Conservation (phyloP, 30 jellyfish, hydroid and myxozoan genomes). For the Chironex yamaguchii region DNA sequence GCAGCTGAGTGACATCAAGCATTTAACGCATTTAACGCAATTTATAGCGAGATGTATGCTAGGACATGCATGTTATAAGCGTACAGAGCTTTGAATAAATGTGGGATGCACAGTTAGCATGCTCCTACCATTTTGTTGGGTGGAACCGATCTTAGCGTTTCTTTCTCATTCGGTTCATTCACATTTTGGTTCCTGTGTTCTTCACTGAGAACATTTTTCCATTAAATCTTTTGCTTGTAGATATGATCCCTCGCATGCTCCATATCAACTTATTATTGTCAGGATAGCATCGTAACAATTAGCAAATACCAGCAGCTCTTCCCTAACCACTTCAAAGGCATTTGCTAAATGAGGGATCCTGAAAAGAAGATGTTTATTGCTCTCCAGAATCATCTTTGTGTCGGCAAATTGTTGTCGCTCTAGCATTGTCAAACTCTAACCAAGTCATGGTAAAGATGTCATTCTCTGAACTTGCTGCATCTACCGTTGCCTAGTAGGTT, state of each 20-base stretch:
- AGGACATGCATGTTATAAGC: background rate
- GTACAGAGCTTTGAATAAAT: background rate
- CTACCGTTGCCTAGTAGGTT: no score
- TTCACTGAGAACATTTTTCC: background rate
- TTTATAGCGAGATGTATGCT: background rate
- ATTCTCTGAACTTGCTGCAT: background rate
- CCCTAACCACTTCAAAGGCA: conserved; percentile 19
- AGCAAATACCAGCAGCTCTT: conserved; percentile 15
- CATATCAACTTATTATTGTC: background rate
- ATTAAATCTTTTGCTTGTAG: background rate
- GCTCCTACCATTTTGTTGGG: background rate
- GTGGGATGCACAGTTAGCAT: background rate
- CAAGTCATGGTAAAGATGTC: background rate
- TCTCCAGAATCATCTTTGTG: conserved; percentile 29
- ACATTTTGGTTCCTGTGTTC: background rate
- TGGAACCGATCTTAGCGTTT: background rate
- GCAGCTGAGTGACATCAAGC: background rate
- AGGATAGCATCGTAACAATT: conserved; percentile 21
- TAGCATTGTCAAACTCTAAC: conserved; percentile 7
- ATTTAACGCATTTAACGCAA: background rate
- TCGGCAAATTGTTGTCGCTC: conserved; percentile 18
- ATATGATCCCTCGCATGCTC: background rate
- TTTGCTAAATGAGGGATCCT: conserved; percentile 11
- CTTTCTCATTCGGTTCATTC: background rate
- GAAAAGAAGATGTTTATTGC: conserved; percentile 2